phyloP scores from a whole-genome alignment of 2,888 invertebrate species.

The Eupeodes latifasciatus region DNA sequence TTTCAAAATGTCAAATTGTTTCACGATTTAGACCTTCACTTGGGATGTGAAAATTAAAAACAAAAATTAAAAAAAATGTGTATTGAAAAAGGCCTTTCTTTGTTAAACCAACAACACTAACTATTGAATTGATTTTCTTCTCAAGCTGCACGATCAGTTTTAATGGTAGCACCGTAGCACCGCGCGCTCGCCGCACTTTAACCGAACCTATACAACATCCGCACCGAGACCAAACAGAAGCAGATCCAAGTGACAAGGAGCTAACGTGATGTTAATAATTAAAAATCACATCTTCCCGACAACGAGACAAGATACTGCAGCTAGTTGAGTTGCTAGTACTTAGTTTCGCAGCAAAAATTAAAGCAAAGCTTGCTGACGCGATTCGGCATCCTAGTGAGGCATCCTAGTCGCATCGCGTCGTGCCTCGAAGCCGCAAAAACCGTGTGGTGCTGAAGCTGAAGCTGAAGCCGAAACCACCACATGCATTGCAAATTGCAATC shows the following conservation, averaged over 20 bases:
- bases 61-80: constrained; percentile 16
- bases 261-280: constrained; percentile 66
- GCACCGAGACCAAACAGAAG: constrained; percentile 27
- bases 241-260: constrained; percentile 37
- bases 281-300: constrained; percentile 61
- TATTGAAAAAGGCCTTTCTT: constrained; percentile 36
- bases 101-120: constrained; percentile 34
- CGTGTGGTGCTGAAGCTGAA: constrained; percentile 25
- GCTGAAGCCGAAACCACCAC: constrained; percentile 32
- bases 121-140: constrained; percentile 40
- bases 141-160: constrained; percentile 50
- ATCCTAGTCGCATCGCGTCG: constrained; percentile 47
- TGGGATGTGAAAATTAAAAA: constrained; percentile 19
- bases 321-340: constrained; percentile 19
- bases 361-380: constrained; percentile 57
- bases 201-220: constrained; percentile 2
- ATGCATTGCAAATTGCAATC: constrained; percentile 39
- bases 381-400: constrained; percentile 58
- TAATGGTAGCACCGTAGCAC: constrained; percentile 12
- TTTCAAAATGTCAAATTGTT: constrained; percentile 63
- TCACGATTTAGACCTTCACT: constrained; percentile 70
- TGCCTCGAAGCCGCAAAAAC: constrained; percentile 57
- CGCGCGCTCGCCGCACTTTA: background rate
- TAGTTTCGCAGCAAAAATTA: constrained; percentile 40
- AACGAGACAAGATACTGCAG: constrained; percentile 54